These are phyloP conservation scores for Psilanteris sp. DNA, from an alignment of 1,140 invertebrate genomes.

Conservation along the genomic window DNA sequence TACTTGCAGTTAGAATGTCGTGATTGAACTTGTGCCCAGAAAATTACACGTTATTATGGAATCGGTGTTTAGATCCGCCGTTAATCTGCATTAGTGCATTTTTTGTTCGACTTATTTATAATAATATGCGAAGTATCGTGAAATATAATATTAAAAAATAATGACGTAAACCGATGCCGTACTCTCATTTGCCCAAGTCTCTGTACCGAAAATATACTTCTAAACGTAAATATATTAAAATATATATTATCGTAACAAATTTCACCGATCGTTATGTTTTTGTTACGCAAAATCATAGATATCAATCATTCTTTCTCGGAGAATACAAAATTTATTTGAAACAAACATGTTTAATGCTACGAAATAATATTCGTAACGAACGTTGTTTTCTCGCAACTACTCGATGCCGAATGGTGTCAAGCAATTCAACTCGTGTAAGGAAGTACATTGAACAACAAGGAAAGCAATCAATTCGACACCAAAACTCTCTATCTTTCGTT, in stretches of 20 bases:
- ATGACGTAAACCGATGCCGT: too few species aligned
- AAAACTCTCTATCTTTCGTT: slow-evolving; percentile 40
- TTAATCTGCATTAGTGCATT: slow-evolving; percentile 37
- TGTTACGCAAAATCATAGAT: too few species aligned
- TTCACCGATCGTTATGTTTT: too few species aligned
- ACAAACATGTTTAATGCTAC: background rate
- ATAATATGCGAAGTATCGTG: too few species aligned
- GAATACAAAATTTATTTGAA: slow-evolving; percentile 1
- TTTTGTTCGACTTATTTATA: too few species aligned
- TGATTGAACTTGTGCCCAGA: slow-evolving; percentile 23
- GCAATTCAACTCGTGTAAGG: slow-evolving; percentile 39
- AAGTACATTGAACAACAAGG: slow-evolving; percentile 46
- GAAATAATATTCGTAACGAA: background rate
- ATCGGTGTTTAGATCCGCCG: slow-evolving; percentile 26
- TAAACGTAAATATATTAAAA: too few species aligned
- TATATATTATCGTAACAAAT: too few species aligned
- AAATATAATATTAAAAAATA: too few species aligned
- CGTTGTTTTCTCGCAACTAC: slow-evolving; percentile 27
- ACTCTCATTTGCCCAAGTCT: too few species aligned
- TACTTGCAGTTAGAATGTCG: slow-evolving; percentile 13
- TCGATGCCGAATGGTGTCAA: slow-evolving; percentile 17
- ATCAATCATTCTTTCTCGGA: too few species aligned
- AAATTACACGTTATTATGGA: slow-evolving; percentile 25
- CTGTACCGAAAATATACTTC: too few species aligned
- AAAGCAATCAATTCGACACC: slow-evolving; percentile 56